These are phyloP conservation scores for Struthidea cinerea DNA, from an alignment of 2,113 vertebrate species.

Conservation along the genomic window DNA sequence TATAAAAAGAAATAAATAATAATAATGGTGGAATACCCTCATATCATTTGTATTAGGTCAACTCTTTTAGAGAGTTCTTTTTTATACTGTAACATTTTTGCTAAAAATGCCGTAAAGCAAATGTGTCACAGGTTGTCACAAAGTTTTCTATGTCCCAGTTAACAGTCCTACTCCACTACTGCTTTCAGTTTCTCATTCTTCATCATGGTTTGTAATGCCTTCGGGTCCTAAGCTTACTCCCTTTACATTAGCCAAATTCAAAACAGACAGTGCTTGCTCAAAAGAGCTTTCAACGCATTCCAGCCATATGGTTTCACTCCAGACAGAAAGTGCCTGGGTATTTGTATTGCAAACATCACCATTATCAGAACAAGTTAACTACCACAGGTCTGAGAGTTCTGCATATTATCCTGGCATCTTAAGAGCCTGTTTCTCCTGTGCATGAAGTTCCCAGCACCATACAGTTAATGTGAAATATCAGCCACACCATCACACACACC, in stretches of 20 bases:
- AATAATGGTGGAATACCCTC: conserved; percentile 26
- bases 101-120: background rate
- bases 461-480: background rate
- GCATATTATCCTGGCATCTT: background rate
- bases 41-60: conserved; percentile 45
- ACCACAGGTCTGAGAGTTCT: background rate
- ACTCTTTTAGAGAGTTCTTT: background rate
- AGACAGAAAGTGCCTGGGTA: background rate
- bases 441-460: background rate
- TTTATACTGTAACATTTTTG: background rate
- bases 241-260: background rate
- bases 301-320: background rate
- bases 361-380: background rate
- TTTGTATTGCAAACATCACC: background rate
- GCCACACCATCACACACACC: background rate
- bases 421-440: background rate
- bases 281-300: background rate
- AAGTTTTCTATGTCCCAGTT: background rate
- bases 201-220: background rate
- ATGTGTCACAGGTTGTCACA: background rate
- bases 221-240: background rate
- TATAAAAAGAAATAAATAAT: conserved; percentile 51
- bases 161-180: background rate
- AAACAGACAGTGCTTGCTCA: background rate
- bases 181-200: background rate